Conservation (phyloP, 2,888 invertebrate species). For the Siphlonurus alternatus region DNA sequence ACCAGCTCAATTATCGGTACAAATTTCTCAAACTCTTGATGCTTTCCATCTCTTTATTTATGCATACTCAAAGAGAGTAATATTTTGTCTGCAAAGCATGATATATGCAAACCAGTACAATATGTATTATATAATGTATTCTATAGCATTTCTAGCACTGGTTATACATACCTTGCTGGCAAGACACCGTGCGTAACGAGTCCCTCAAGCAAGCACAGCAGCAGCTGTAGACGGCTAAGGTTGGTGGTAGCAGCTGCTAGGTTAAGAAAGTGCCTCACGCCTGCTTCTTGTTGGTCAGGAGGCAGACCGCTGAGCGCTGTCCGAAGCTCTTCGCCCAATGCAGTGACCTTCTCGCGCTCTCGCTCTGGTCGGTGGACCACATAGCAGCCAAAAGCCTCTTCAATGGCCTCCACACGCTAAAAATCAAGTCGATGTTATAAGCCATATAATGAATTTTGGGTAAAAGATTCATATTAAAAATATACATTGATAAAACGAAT, state of each 20-base stretch:
- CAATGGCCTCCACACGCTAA: constrained; percentile 65
- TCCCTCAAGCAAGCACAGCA: constrained; percentile 58
- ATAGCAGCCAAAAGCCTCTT: constrained; percentile 80
- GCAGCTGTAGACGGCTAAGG: constrained; percentile 52
- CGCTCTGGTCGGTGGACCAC: constrained; percentile 57
- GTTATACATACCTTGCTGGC: constrained; percentile 57
- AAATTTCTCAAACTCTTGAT: too few relatives aligned
- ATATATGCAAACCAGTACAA: too few relatives aligned
- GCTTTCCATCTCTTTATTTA: too few relatives aligned
- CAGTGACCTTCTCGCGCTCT: constrained; percentile 46
- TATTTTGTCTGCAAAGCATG: too few relatives aligned
- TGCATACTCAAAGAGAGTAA: too few relatives aligned
- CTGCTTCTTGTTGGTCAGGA: constrained; percentile 55
- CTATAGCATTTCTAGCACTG: too few relatives aligned
- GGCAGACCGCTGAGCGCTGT: constrained; percentile 45
- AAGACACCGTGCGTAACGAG: constrained; percentile 54
- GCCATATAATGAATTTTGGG: neutral
- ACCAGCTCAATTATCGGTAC: too few relatives aligned
- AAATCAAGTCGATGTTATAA: constrained; percentile 17
- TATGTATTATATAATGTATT: too few relatives aligned
- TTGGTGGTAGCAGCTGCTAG: constrained; percentile 57
- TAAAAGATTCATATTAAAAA: neutral
- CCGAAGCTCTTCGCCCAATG: constrained; percentile 52
- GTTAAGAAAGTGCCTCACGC: constrained; percentile 55
- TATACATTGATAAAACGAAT: neutral